Evolutionary conservation across 2,797 vertebrate genomes (phyloP).

Genomic region (Microctenopoma stevenorrisi): DNA sequence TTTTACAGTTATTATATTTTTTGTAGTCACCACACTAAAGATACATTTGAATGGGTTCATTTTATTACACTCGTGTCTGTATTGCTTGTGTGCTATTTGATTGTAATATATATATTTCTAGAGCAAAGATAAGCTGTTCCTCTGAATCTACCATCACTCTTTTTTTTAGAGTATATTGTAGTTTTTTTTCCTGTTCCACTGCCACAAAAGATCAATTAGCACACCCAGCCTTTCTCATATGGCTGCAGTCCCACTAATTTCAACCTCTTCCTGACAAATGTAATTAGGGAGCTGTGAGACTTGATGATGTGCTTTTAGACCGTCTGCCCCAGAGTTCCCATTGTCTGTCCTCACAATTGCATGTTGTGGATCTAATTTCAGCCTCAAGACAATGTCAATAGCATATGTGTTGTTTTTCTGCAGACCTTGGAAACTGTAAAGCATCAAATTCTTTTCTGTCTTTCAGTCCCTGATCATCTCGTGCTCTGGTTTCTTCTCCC

Average conservation of each 20-base stretch:
- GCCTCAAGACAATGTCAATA: conserved; percentile 10
- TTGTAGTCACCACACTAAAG: background rate
- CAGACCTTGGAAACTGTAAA: conserved; percentile 3
- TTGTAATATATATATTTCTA: background rate
- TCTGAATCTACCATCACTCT: background rate
- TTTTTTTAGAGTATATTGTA: conserved; percentile 4
- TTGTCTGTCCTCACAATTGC: conserved; percentile 46
- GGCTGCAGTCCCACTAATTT: conserved; percentile 28
- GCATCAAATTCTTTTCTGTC: background rate
- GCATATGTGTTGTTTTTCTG: conserved; percentile 1
- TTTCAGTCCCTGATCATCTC: conserved; percentile 5
- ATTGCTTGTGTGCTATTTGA: background rate
- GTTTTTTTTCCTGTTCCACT: background rate
- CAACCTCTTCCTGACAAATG: conserved; percentile 37
- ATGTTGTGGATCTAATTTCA: conserved; percentile 45
- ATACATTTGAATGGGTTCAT: background rate
- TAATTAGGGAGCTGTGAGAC: conserved; percentile 51
- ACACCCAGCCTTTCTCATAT: conserved; percentile 20
- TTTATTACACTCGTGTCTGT: background rate
- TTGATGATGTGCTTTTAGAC: conserved; percentile 45
- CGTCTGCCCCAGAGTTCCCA: conserved; percentile 26
- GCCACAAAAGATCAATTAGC: conserved; percentile 30
- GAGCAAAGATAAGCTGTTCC: background rate
- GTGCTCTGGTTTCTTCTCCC: background rate
- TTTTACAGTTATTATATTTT: background rate